phyloP scores from a whole-genome alignment of 2,888 invertebrate species.

The Coelinius sp. region DNA sequence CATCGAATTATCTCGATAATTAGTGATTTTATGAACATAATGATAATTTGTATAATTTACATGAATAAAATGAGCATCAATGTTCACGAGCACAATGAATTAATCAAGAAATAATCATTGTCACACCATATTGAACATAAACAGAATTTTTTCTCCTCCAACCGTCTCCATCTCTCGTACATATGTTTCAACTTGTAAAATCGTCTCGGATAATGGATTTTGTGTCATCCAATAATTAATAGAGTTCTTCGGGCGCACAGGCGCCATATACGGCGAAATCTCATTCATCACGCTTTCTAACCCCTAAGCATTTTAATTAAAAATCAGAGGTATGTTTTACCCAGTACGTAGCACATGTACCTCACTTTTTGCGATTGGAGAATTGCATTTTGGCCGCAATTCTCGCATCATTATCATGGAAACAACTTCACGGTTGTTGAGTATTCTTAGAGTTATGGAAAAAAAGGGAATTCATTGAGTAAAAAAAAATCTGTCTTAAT shows the following conservation, averaged over 20 bases:
- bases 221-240: constrained; percentile 70
- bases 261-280: constrained; percentile 51
- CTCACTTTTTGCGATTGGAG: neutral
- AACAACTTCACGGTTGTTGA: constrained; percentile 16
- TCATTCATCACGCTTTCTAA: constrained; percentile 71
- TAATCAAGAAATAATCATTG: neutral
- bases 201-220: constrained; percentile 67
- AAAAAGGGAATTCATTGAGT: neutral
- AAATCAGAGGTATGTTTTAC: constrained; percentile 58
- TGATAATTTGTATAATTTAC: too few relatives aligned
- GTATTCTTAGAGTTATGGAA: neutral
- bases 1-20: too few relatives aligned
- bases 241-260: constrained; percentile 60
- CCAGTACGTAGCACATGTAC: constrained; percentile 23
- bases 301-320: constrained; percentile 70
- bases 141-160: neutral
- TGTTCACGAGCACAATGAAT: too few relatives aligned
- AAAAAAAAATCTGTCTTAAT: neutral
- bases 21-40: too few relatives aligned
- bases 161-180: neutral
- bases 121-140: neutral
- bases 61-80: too few relatives aligned
- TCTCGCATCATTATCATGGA: neutral
- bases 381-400: constrained; percentile 22
- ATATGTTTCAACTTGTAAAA: constrained; percentile 12